Conservation (phyloP, 1,140 invertebrate species). For the Sinonovacula constricta region DNA sequence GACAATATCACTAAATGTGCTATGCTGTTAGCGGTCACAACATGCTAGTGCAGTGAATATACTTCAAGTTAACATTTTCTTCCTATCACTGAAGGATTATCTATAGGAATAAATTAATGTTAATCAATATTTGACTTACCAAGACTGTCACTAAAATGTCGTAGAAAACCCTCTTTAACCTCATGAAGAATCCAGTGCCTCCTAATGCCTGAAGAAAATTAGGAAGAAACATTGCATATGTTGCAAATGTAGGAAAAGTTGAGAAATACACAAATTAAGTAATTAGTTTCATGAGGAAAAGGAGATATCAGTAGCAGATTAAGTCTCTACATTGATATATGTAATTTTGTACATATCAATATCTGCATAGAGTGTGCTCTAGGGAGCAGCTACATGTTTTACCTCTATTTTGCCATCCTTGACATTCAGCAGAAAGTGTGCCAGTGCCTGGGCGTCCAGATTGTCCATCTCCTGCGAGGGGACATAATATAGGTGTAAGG, state of each 20-base stretch:
- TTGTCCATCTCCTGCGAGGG: conserved; percentile 55
- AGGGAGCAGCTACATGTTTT: too few species aligned
- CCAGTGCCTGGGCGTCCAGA: conserved; percentile 60
- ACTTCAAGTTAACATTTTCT: too few species aligned
- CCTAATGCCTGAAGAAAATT: conserved; percentile 72
- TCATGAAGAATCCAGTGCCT: conserved; percentile 73
- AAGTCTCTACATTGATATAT: too few species aligned
- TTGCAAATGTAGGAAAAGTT: background rate
- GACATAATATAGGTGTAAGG: conserved; percentile 70
- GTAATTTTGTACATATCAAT: too few species aligned
- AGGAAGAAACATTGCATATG: background rate
- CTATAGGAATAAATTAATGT: too few species aligned
- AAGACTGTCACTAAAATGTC: conserved; percentile 71
- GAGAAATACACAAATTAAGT: background rate
- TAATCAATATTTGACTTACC: too few species aligned
- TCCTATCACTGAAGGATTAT: too few species aligned
- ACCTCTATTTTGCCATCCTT: conserved; percentile 64
- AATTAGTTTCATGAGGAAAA: background rate
- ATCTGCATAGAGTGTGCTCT: too few species aligned
- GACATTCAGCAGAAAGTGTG: conserved; percentile 63
- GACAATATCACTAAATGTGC: background rate
- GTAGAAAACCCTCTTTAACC: conserved; percentile 70
- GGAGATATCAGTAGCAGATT: too few species aligned
- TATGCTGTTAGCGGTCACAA: too few species aligned
- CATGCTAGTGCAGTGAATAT: too few species aligned